Conservation (phyloP, 2,888 invertebrate genomes). For the Synergus umbraculus region DNA sequence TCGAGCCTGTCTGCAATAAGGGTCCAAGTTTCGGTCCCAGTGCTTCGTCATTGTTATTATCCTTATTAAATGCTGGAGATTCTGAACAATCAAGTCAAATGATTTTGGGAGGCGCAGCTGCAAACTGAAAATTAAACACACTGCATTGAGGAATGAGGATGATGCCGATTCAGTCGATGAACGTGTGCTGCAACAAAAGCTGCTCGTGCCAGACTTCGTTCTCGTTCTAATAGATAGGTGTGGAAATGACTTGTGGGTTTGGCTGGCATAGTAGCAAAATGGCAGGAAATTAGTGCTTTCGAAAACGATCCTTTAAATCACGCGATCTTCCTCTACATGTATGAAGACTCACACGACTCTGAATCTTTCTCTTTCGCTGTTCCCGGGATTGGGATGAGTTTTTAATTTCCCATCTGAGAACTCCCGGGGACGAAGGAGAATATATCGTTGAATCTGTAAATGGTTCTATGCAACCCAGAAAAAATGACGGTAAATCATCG, state of each 20-base stretch:
- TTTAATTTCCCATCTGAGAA: conserved; percentile 58
- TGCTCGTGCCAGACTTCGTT: conserved; percentile 62
- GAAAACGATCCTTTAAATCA: conserved; percentile 71
- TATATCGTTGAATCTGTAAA: background rate
- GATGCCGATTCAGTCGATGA: background rate
- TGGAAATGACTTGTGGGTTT: conserved; percentile 76
- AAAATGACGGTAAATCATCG: background rate
- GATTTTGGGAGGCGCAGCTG: conserved; percentile 6
- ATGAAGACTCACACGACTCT: background rate
- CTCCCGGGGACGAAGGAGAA: background rate
- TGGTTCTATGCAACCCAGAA: background rate
- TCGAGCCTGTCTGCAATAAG: background rate
- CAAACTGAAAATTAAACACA: background rate
- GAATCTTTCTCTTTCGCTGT: conserved; percentile 50
- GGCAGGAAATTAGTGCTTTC: conserved; percentile 72
- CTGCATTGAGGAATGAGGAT: background rate
- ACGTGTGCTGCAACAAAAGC: conserved; percentile 51
- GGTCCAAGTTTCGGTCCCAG: background rate
- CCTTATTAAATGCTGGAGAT: conserved; percentile 59
- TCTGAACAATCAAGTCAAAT: background rate
- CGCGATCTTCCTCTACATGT: conserved; percentile 56
- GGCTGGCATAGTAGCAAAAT: conserved; percentile 65
- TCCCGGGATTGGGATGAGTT: conserved; percentile 56
- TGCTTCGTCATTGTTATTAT: conserved; percentile 61
- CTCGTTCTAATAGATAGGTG: conserved; percentile 73